Conservation (phyloP, 2,888 invertebrate genomes). For the Allolobophora icterica region DNA sequence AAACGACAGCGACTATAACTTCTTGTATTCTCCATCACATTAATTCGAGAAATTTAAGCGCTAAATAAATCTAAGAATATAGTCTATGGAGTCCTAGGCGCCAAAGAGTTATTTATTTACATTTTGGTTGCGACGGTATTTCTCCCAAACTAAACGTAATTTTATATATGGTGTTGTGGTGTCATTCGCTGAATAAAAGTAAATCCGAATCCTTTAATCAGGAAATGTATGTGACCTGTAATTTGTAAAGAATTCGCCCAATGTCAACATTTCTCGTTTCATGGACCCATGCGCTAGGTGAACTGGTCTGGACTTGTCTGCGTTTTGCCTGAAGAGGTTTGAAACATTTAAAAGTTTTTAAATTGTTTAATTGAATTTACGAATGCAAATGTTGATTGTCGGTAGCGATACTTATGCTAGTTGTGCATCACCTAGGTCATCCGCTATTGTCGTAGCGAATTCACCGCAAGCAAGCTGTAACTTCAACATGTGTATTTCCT, state of each 20-base stretch:
- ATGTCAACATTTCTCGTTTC: not conserved
- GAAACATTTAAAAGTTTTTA: not conserved
- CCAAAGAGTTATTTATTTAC: not conserved
- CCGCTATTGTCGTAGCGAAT: not conserved
- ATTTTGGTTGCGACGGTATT: not conserved
- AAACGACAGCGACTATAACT: not conserved
- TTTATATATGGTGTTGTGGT: not conserved
- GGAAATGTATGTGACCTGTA: not conserved
- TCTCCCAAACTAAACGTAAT: not conserved
- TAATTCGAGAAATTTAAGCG: too few relatives aligned
- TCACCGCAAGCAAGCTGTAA: not conserved
- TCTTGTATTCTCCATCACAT: too few relatives aligned
- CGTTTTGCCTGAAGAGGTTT: not conserved
- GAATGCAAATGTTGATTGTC: not conserved
- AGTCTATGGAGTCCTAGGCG: not conserved
- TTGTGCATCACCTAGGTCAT: too few relatives aligned
- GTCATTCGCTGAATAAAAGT: not conserved
- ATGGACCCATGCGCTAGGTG: not conserved
- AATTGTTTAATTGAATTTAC: not conserved
- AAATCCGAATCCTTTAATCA: not conserved
- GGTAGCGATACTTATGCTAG: not conserved
- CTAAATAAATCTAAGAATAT: too few relatives aligned
- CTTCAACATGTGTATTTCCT: too few relatives aligned
- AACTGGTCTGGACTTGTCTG: conserved; percentile 17
- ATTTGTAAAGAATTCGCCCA: not conserved